A percentile compares a stretch with the other conserved stretches of the same genome.
Conservation (phyloP, 37 sponge, comb jelly and placozoan species). For the Theonella swinhoei region DNA sequence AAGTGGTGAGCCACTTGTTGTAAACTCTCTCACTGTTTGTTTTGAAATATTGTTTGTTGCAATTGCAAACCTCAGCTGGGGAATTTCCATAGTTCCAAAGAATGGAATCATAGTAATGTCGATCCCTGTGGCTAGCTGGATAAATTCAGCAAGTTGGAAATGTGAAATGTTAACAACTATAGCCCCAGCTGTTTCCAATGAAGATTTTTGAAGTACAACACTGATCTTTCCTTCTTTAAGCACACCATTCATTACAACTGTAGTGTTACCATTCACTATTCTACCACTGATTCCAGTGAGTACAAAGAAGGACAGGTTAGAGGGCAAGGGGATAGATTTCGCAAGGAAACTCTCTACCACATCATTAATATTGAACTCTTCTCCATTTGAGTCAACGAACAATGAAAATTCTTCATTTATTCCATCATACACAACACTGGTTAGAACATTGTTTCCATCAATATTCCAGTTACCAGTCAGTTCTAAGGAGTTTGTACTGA, state of each 20-base stretch:
- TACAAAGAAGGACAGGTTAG: neutral
- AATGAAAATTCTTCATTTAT: neutral
- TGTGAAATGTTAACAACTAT: neutral
- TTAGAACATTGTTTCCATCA: neutral
- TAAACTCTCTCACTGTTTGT: neutral
- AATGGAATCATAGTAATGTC: neutral
- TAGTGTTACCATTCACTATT: neutral
- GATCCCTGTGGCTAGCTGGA: neutral
- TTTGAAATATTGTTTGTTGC: neutral
- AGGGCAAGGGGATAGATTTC: neutral
- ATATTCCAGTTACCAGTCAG: neutral
- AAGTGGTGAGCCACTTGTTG: neutral
- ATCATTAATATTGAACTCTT: neutral
- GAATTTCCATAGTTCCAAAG: neutral
- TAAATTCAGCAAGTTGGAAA: neutral
- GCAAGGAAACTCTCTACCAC: neutral
- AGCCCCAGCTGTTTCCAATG: neutral
- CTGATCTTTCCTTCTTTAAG: neutral
- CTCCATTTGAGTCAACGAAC: neutral
- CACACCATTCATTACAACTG: neutral
- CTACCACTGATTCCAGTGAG: neutral
- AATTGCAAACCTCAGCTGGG: neutral
- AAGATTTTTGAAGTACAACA: neutral
- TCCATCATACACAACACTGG: neutral
- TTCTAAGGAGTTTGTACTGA: neutral